Percentiles rank a stretch among this genome's conserved stretches.
Evolutionary conservation across 2,797 vertebrate genomes (phyloP).

Genomic region (Pipistrellus pipistrellus): DNA sequence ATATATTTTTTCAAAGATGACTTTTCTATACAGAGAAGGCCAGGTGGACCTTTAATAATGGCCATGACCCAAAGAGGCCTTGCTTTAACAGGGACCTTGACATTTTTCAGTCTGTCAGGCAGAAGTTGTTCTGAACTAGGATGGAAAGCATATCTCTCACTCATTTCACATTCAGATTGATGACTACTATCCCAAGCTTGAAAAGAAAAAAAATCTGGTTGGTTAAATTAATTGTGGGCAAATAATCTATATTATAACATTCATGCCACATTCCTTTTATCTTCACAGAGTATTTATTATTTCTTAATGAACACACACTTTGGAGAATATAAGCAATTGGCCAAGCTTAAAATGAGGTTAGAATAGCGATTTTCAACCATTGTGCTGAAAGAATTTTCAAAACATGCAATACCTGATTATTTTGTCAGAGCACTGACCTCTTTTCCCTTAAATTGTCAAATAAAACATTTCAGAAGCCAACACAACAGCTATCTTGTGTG

Average conservation of each 20-base stretch:
- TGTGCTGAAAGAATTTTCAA: background rate
- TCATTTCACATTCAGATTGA: background rate
- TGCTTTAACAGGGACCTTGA: background rate
- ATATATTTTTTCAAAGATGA: background rate
- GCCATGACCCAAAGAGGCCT: background rate
- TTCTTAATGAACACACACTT: background rate
- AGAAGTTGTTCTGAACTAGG: background rate
- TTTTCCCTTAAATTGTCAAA: background rate
- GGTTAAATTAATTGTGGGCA: conserved; percentile 16
- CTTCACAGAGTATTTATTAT: background rate
- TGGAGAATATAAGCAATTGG: background rate
- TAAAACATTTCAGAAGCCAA: background rate
- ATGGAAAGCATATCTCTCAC: background rate
- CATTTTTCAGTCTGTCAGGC: background rate
- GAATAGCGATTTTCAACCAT: background rate
- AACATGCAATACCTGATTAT: background rate
- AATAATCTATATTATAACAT: background rate
- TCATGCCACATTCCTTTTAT: background rate
- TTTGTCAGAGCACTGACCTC: background rate
- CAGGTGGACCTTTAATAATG: background rate
- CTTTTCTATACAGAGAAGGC: background rate
- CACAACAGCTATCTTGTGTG: background rate
- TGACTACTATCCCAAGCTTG: background rate
- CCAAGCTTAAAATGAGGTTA: background rate
- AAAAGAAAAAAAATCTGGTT: background rate